Evolutionary conservation across 2,113 vertebrate species (phyloP), one percentile per base, ranked within the genome.

Genomic region (Hymenochirus boettgeri): DNA sequence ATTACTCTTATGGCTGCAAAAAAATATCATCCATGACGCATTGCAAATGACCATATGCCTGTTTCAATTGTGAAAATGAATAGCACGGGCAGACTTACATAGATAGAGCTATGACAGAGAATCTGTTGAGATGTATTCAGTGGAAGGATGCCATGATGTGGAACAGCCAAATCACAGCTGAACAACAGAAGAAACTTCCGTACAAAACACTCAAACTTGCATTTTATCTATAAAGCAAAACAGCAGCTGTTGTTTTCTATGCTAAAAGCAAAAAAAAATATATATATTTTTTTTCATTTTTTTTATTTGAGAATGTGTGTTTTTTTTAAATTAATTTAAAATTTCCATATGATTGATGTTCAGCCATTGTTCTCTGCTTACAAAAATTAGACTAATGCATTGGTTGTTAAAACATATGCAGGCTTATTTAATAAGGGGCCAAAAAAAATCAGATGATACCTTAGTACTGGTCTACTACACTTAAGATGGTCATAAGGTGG

Each of bases 201-300:
- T 7, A 10, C 45, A 59, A 31, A 39, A 48, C 56, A 52, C 29
- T 51, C 27, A 67, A 67, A 57, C 64, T 58, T 67, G 46, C 56
- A 51, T 39, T 67, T 67, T 59, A 27, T 67, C 42, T 33, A 37
- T 17, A 67, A 67, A 67, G 33, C 46, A 67, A 67, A 67, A 59
- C 64, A 67, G 64, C 64, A 67, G 57, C 64, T 67, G 64, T 67
- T 67, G 64, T 67, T 67, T 67, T 56, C 56, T 56, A 42, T 31
- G 64, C 23, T 47, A 57, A 15, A n/a, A n/a, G n/a, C 48, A 57
- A 31, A 33, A 33, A 47, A 42, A 42, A 42, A 17, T 6, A 10
- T 15, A 42, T n/a, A n/a, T n/a, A n/a, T n/a, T 7, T 35, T 35
- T 35, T 12, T 35, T 35, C 15, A 35, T n/a, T n/a, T 10, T 42